Percentiles rank a stretch among this genome's conserved stretches.
Conservation (phyloP, 2,113 vertebrate genomes). For the Pachyramphus minor region DNA sequence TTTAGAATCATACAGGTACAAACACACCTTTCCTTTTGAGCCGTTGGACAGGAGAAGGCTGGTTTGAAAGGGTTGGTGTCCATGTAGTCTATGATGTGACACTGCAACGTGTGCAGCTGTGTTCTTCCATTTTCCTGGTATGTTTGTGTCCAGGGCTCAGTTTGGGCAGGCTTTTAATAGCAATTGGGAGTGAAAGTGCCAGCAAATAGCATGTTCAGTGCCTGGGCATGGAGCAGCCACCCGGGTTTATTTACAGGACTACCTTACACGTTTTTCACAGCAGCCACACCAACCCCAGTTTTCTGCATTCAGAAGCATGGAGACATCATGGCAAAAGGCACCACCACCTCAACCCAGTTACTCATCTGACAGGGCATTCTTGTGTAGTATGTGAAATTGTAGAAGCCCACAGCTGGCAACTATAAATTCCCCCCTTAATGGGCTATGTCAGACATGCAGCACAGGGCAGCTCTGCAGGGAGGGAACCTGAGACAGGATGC, state of each 20-base stretch:
- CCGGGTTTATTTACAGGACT: neutral
- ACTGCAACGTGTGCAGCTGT: fast-evolving
- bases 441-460: neutral
- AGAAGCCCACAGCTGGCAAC: constrained; percentile 32
- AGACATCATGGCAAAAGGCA: neutral
- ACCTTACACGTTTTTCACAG: neutral
- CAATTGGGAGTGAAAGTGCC: neutral
- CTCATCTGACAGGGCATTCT: neutral
- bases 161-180: neutral
- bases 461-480: neutral
- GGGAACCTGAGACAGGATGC: neutral
- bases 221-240: neutral
- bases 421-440: constrained; percentile 24
- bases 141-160: neutral
- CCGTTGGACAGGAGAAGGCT: neutral
- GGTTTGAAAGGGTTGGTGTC: neutral
- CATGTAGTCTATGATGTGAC: neutral
- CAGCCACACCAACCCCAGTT: neutral
- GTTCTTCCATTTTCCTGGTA: neutral
- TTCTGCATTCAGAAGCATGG: neutral
- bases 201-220: neutral
- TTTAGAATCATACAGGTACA: neutral
- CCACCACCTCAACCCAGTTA: neutral
- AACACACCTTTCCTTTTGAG: neutral
- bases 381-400: neutral